These are phyloP conservation scores for Fulmarus glacialis DNA, from an alignment of 2,113 vertebrate species.

Conservation along the genomic window DNA sequence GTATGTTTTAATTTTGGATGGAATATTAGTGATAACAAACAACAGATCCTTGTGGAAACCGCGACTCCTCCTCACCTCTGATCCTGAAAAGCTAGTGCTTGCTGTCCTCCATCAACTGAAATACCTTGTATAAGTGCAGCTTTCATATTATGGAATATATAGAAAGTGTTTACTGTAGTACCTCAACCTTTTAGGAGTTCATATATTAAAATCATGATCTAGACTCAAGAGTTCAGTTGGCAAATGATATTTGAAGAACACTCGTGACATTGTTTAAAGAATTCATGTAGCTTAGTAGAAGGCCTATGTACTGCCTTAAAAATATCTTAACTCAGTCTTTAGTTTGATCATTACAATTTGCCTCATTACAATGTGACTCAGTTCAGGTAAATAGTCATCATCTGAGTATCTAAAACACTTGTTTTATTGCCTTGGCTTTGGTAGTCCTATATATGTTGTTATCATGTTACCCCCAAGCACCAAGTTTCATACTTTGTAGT, in stretches of 20 bases:
- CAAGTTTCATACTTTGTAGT: background rate
- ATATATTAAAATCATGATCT: background rate
- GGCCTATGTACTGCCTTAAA: background rate
- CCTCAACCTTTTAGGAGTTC: background rate
- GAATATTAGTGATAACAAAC: background rate
- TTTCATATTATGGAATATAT: background rate
- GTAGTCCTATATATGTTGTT: background rate
- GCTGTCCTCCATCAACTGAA: background rate
- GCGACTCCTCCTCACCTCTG: background rate
- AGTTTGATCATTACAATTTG: background rate
- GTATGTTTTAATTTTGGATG: background rate
- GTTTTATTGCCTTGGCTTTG: background rate
- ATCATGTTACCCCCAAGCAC: background rate
- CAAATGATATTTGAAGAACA: background rate
- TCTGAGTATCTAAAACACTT: background rate
- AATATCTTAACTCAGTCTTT: background rate
- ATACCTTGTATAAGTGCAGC: background rate
- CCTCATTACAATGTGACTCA: background rate
- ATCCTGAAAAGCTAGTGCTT: background rate
- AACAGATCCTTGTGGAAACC: background rate
- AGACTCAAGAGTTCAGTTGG: background rate
- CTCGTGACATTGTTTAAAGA: background rate
- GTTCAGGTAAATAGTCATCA: background rate
- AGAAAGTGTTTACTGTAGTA: background rate
- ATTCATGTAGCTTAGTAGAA: background rate